Base-by-base conservation (phyloP, 1,140 invertebrate species). In the Pachypsylla venusta region DNA sequence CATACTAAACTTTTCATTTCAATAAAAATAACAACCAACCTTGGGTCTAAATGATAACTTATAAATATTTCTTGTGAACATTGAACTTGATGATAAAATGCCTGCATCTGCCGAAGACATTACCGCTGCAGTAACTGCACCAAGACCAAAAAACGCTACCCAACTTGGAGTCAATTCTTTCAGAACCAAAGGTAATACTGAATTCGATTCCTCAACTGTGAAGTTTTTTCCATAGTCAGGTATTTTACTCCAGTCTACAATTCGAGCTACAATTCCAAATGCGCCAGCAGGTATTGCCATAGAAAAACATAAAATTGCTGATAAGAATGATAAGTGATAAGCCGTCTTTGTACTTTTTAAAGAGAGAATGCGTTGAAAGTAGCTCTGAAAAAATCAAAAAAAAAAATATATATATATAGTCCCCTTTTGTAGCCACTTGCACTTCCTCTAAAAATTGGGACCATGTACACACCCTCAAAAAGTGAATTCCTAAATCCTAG, bases 31-130 rank as follows among this genome's bases (percentile, higher is more conserved):
- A 30, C 5, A 48, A 63, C 73, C 71, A 70, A 85, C 85, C 71
- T 80, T 77, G 60, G 80, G 81, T 62, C 83, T 70, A 63, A 88
- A 79, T 1, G 84, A 78, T 16, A 82, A 69, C 68, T 83, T 84
- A 68, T 87, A 88, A 53, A 89, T 78, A 69, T 89, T 89, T 60
- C 84, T 76, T n/a, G 85, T 80, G 71, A 87, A 88, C 83, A 89
- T 85, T 14, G 84, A 84, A 64, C 81, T 81, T 13, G 85, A 84
- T 5, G 82, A 80, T 2, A 89, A 71, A 53, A 89, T 81, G 55
- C 83, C 84, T 1, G 84, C 86, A 68, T 88, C 85, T 1, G 85
- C 84, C 5, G 85, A 88, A 2, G 84, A 85, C 84, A 89, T 86
- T 1, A 87, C 81, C n/a, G 84, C 84, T 2, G 84, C 84, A 1